A percentile compares a stretch with the other conserved stretches of the same genome.
phyloP scores from a whole-genome alignment of 1,140 invertebrate species.

The Anthonomus grandis region DNA sequence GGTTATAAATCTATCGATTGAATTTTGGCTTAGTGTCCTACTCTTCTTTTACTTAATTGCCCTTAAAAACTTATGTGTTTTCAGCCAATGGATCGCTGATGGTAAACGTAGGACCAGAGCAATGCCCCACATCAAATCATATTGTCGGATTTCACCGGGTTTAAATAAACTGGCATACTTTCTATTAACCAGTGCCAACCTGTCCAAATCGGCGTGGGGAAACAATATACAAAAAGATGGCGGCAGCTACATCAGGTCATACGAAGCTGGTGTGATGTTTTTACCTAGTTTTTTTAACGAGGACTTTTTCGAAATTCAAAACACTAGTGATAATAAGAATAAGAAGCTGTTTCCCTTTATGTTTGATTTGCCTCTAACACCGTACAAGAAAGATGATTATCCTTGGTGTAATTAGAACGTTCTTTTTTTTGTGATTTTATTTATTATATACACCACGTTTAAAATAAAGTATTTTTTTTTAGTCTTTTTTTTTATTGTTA shows the following conservation, averaged over 20 bases:
- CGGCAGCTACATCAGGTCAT: conserved; percentile 76
- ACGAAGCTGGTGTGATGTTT: conserved; percentile 89
- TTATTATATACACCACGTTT: no score
- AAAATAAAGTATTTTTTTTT: no score
- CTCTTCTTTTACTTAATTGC: no score
- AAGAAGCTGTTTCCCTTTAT: conserved; percentile 64
- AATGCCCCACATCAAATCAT: conserved; percentile 94
- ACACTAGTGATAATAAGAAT: conserved; percentile 46
- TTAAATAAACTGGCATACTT: conserved; percentile 70
- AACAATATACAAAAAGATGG: conserved; percentile 61
- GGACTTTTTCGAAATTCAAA: conserved; percentile 48
- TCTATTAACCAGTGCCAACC: conserved; percentile 86
- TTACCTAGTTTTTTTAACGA: conserved; percentile 79
- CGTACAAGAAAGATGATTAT: conserved; percentile 61
- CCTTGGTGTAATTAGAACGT: conserved; percentile 51
- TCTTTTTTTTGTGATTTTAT: no score
- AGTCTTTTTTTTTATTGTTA: no score
- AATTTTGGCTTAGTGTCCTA: no score
- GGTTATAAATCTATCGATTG: no score
- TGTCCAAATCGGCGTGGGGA: conserved; percentile 96
- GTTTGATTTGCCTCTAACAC: conserved; percentile 72
- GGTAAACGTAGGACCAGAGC: conserved; percentile 65
- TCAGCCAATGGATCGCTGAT: conserved; percentile 80
- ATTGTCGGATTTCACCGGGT: conserved; percentile 72
- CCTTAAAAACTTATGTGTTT: conserved; percentile 34